These are phyloP conservation scores for Hydrozoanthus tunicans DNA, from an alignment of 64 coral and sea anemone genomes.

Conservation along the genomic window DNA sequence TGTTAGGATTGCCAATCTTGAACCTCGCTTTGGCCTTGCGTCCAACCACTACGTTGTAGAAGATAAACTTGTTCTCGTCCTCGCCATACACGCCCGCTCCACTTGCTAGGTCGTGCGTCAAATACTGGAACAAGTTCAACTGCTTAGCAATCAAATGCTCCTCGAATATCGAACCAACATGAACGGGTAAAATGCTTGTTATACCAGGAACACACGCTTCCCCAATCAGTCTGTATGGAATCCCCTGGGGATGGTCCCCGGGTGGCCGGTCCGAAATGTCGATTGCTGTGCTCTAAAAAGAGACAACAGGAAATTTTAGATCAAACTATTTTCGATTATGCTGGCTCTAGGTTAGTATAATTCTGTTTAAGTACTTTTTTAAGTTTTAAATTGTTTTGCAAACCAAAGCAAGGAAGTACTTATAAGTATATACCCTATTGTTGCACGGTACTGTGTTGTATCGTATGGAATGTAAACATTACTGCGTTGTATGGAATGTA, in stretches of 20 bases:
- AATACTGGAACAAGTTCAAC: conserved; percentile 86
- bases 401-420: too few species aligned
- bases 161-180: conserved; percentile 96
- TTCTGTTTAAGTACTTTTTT: too few species aligned
- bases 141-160: conserved; percentile 96
- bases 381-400: too few species aligned
- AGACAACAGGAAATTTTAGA: background rate
- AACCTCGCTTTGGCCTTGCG: conserved; percentile 89
- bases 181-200: conserved; percentile 64
- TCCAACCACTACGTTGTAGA: conserved; percentile 95
- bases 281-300: conserved; percentile 79
- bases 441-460: too few species aligned
- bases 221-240: conserved; percentile 96
- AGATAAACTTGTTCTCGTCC: conserved; percentile 96
- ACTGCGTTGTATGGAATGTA: too few species aligned
- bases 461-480: too few species aligned
- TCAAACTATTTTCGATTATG: too few species aligned
- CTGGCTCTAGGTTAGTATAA: too few species aligned
- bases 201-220: conserved; percentile 94
- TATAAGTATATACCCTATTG: too few species aligned
- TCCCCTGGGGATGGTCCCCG: conserved; percentile 90
- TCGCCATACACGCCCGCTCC: conserved; percentile 96
- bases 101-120: conserved; percentile 80
- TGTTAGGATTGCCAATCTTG: conserved; percentile 91
- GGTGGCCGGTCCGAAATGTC: conserved; percentile 94